phyloP scores from a whole-genome alignment of 2,888 invertebrate species.

The Ctena decussata region DNA sequence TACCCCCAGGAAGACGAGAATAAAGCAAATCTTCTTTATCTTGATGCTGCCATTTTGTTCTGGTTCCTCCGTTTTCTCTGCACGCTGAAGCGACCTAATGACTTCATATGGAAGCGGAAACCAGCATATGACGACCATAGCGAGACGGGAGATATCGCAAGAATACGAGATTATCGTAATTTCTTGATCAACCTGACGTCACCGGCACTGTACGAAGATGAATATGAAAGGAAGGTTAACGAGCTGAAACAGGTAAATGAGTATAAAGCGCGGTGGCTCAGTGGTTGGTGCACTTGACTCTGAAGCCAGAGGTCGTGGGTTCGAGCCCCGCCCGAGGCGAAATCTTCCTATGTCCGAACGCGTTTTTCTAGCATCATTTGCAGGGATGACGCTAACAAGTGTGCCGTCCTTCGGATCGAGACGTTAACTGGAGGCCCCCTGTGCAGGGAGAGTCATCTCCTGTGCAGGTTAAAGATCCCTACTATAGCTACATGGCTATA shows the following conservation, averaged over 20 bases:
- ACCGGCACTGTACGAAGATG: constrained; percentile 62
- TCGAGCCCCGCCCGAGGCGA: too few relatives aligned
- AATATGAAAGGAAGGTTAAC: constrained; percentile 56
- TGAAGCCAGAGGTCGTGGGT: too few relatives aligned
- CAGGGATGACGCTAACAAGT: too few relatives aligned
- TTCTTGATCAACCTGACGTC: constrained; percentile 59
- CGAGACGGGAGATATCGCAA: constrained; percentile 60
- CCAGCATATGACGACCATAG: constrained; percentile 58
- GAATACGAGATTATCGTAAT: constrained; percentile 58
- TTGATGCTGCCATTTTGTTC: constrained; percentile 63
- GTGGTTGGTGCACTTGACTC: too few relatives aligned
- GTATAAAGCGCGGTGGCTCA: too few relatives aligned
- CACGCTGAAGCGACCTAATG: constrained; percentile 58
- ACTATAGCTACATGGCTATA: too few relatives aligned
- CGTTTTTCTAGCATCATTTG: too few relatives aligned
- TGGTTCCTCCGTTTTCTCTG: constrained; percentile 65
- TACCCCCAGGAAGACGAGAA: constrained; percentile 62
- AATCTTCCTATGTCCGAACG: too few relatives aligned
- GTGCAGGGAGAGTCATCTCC: too few relatives aligned
- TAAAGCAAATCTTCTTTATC: constrained; percentile 43
- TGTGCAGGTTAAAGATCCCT: too few relatives aligned
- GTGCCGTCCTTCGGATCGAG: too few relatives aligned
- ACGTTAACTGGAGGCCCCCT: too few relatives aligned
- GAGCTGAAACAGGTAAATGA: constrained; percentile 51
- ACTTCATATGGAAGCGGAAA: constrained; percentile 67